These are phyloP conservation scores for Phataginus tricuspis DNA, from an alignment of 2,797 vertebrate genomes.

Conservation along the genomic window DNA sequence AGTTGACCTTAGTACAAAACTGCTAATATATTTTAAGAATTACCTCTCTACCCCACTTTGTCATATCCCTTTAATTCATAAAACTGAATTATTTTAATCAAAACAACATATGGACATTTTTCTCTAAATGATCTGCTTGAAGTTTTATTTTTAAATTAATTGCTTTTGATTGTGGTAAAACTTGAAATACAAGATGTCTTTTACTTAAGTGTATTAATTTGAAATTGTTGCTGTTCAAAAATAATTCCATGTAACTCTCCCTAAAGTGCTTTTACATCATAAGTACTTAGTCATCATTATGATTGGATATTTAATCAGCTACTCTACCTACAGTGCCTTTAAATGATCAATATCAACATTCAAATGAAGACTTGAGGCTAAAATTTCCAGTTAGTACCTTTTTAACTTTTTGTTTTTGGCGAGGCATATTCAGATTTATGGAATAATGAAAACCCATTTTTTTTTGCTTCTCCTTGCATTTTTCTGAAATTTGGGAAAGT, in stretches of 20 bases:
- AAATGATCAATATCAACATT: conserved; percentile 66
- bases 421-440: conserved; percentile 70
- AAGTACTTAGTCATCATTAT: conserved; percentile 8
- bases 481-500: conserved; percentile 18
- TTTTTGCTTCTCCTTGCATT: conserved; percentile 67
- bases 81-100: conserved; percentile 34
- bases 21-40: neutral
- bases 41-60: neutral
- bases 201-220: conserved; percentile 75
- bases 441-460: conserved; percentile 78
- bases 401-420: conserved; percentile 63
- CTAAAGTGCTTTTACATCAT: conserved; percentile 72
- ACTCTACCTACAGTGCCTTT: neutral
- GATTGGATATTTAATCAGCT: neutral
- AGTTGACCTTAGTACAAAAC: conserved; percentile 10
- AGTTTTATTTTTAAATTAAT: conserved; percentile 43
- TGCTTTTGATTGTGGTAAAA: conserved; percentile 69
- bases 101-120: conserved; percentile 36
- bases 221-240: conserved; percentile 72
- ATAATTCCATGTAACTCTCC: conserved; percentile 75
- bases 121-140: conserved; percentile 40
- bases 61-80: conserved; percentile 39
- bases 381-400: conserved; percentile 72
- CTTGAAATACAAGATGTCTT: conserved; percentile 70
- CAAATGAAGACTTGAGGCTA: conserved; percentile 71